Percentiles rank a stretch among this genome's conserved stretches.
phyloP scores from a whole-genome alignment of 2,113 vertebrate species.

The Artemisiospiza belli region DNA sequence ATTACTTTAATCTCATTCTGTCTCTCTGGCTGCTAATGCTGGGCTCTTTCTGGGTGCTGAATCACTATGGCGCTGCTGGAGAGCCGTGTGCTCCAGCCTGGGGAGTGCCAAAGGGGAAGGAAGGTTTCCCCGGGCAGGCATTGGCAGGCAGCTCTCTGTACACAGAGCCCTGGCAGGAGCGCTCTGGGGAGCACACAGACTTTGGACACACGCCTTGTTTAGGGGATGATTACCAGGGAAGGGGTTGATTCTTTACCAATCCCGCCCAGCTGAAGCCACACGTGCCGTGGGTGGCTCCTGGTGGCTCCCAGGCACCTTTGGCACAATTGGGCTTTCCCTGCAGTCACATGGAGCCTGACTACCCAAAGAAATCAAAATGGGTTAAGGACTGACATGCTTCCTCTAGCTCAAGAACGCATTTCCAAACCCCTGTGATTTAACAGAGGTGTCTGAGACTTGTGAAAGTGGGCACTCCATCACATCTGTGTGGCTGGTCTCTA shows the following conservation, averaged over 20 bases:
- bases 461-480: neutral
- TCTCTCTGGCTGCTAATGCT: rapidly evolving
- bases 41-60: neutral
- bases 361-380: too few species aligned
- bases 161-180: neutral
- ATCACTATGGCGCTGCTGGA: rapidly evolving
- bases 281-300: rapidly evolving
- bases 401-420: rapidly evolving
- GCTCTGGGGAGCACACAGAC: rapidly evolving
- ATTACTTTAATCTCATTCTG: neutral
- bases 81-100: rapidly evolving
- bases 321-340: neutral
- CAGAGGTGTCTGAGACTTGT: neutral
- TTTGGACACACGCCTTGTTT: neutral
- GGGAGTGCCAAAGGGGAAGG: neutral
- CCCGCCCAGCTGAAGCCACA: rapidly evolving
- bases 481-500: neutral
- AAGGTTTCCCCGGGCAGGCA: neutral
- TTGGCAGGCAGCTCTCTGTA: neutral
- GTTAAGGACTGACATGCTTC: neutral
- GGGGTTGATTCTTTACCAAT: neutral
- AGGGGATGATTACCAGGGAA: neutral
- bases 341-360: neutral
- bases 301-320: neutral
- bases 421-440: neutral